phyloP scores from a whole-genome alignment of 2,888 invertebrate genomes.

The Disparrhopalites patrizii region DNA sequence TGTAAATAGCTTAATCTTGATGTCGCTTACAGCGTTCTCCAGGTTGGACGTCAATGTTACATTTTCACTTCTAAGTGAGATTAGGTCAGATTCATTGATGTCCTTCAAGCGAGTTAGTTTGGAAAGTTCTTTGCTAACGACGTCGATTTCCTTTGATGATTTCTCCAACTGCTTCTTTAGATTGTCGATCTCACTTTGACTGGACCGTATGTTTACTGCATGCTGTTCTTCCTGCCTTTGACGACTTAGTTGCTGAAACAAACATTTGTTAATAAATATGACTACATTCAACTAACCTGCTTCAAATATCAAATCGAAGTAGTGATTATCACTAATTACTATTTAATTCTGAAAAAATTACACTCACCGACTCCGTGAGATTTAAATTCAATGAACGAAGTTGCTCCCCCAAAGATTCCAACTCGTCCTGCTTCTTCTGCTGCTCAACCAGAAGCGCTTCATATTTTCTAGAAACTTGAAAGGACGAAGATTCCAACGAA shows the following conservation, averaged over 20 bases:
- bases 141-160: background rate
- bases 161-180: background rate
- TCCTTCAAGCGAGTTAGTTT: background rate
- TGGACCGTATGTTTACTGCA: background rate
- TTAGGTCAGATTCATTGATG: background rate
- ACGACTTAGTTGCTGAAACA: background rate
- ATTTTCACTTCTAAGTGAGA: constrained; percentile 7
- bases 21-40: background rate
- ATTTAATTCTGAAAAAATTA: background rate
- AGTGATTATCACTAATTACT: background rate
- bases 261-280: no score
- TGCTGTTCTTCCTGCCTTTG: background rate
- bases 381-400: background rate
- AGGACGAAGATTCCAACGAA: background rate
- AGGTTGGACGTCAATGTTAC: background rate
- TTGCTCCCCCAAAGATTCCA: background rate
- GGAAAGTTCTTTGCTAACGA: background rate
- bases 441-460: background rate
- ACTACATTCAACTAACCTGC: no score
- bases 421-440: background rate
- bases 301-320: no score
- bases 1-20: no score
- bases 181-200: background rate
- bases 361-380: background rate
- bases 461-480: background rate